Conservation (phyloP, 2,888 invertebrate species). For the Drosophila fungiperda region DNA sequence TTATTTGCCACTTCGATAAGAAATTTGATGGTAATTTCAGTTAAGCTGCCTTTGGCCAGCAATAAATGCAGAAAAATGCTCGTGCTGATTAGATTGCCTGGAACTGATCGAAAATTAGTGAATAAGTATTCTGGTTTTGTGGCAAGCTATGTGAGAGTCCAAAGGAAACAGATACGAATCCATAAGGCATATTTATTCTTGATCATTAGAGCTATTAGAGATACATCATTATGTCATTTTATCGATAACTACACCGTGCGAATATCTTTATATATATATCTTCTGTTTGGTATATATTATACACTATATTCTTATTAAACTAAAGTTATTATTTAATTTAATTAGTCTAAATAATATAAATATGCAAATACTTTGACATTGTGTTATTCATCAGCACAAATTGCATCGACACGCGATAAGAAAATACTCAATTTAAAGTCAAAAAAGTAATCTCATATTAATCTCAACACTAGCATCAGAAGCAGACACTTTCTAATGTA, state of each 20-base stretch:
- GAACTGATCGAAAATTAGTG: neutral
- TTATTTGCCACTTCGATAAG: constrained; percentile 11
- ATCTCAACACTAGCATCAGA: neutral
- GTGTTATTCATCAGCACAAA: too few relatives aligned
- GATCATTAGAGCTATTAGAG: neutral
- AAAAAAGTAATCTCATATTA: neutral
- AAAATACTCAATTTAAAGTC: too few relatives aligned
- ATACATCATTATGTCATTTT: too few relatives aligned
- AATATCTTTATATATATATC: too few relatives aligned
- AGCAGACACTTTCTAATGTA: neutral
- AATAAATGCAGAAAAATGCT: constrained; percentile 41
- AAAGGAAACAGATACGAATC: neutral
- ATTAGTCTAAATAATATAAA: too few relatives aligned
- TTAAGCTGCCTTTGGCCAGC: constrained; percentile 22
- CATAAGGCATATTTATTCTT: neutral
- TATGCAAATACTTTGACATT: too few relatives aligned
- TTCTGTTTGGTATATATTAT: too few relatives aligned
- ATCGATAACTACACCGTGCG: too few relatives aligned
- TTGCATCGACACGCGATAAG: too few relatives aligned
- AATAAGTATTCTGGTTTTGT: neutral
- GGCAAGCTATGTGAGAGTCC: neutral
- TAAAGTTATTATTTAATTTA: too few relatives aligned
- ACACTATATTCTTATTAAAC: too few relatives aligned
- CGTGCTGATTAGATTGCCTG: constrained; percentile 64
- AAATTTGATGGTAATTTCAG: constrained; percentile 27